phyloP scores from a whole-genome alignment of 2,113 vertebrate species.

The Neogale vison region DNA sequence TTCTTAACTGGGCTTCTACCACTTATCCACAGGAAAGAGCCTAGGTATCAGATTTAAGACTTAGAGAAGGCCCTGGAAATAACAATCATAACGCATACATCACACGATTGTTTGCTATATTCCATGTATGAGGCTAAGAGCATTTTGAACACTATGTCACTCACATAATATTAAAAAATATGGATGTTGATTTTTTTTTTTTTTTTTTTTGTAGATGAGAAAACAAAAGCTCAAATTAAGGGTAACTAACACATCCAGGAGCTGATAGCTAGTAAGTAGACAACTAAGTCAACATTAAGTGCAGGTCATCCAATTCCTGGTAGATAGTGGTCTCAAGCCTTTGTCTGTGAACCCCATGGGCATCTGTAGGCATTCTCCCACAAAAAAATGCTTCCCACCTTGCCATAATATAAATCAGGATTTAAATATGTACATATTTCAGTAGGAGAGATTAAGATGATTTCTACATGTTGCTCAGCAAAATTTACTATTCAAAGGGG shows the following conservation, averaged over 20 bases:
- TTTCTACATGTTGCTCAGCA: not conserved
- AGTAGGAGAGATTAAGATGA: not conserved
- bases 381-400: not conserved
- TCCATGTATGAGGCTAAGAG: not conserved
- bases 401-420: not conserved
- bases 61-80: not conserved
- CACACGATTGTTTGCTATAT: not conserved
- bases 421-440: not conserved
- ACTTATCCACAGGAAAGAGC: not conserved
- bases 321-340: not conserved
- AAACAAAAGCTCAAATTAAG: not conserved
- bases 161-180: not conserved
- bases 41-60: not conserved
- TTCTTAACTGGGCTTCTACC: not conserved
- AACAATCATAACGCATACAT: not conserved
- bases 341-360: not conserved
- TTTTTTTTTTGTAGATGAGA: not conserved
- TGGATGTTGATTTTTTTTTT: not conserved
- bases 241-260: not conserved
- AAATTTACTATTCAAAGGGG: constrained; percentile 27
- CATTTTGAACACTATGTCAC: not conserved
- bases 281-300: not conserved
- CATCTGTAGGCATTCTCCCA: not conserved
- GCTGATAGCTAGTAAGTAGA: not conserved
- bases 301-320: not conserved